phyloP scores from a whole-genome alignment of 2,113 vertebrate genomes.

The Canis aureus region DNA sequence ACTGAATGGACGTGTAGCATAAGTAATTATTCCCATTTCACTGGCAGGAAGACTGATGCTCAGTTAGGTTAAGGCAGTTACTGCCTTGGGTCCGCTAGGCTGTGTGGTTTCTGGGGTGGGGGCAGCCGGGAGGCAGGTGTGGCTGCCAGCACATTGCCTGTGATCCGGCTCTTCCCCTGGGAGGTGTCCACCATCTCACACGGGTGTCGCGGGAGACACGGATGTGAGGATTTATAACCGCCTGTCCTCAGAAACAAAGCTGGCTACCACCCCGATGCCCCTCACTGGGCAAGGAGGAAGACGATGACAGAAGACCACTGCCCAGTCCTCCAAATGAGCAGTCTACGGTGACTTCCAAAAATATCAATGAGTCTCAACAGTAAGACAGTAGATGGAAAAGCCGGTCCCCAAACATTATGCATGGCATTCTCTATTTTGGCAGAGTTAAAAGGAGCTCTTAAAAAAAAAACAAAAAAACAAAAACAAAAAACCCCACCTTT shows the following conservation, averaged over 20 bases:
- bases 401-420: background rate
- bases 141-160: background rate
- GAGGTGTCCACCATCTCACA: background rate
- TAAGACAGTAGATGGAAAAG: background rate
- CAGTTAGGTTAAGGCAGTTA: background rate
- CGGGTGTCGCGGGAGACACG: background rate
- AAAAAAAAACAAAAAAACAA: background rate
- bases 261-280: background rate
- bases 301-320: background rate
- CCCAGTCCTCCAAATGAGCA: background rate
- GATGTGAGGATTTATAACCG: background rate
- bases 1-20: fast-evolving
- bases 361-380: background rate
- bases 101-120: no score
- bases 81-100: background rate
- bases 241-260: background rate
- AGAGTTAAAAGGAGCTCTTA: background rate
- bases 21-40: background rate
- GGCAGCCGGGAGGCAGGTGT: background rate
- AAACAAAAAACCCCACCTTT: background rate
- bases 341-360: background rate
- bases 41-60: background rate
- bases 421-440: fast-evolving
- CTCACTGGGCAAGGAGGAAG: background rate
- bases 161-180: background rate